phyloP scores from a whole-genome alignment of 2,888 invertebrate genomes.

The Odiellus spinosus region DNA sequence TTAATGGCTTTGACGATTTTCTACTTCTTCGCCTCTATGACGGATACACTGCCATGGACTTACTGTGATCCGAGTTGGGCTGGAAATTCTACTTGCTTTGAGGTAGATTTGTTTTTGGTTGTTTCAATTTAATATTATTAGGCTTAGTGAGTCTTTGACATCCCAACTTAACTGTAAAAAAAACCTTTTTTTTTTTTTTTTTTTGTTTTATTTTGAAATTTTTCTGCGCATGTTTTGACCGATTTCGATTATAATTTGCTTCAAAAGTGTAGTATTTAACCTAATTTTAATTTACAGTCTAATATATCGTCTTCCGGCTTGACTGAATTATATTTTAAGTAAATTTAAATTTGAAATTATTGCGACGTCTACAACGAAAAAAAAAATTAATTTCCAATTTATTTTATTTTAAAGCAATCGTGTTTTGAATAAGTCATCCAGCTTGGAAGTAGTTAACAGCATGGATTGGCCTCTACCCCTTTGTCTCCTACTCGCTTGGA shows the following conservation, averaged over 20 bases:
- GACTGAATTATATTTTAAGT: too few relatives aligned
- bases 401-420: constrained; percentile 27
- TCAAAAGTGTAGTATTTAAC: neutral
- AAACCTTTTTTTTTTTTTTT: too few relatives aligned
- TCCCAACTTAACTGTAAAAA: too few relatives aligned
- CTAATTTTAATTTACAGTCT: too few relatives aligned
- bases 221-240: too few relatives aligned
- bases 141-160: neutral
- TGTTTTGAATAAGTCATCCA: constrained; percentile 34
- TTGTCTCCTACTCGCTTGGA: constrained; percentile 50
- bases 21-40: constrained; percentile 55
- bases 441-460: constrained; percentile 11
- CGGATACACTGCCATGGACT: constrained; percentile 53
- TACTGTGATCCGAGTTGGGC: constrained; percentile 44
- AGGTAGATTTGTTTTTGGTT: too few relatives aligned
- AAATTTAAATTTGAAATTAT: neutral
- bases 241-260: too few relatives aligned
- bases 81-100: neutral
- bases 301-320: too few relatives aligned
- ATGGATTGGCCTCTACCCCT: constrained; percentile 47
- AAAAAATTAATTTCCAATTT: too few relatives aligned
- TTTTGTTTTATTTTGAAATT: too few relatives aligned
- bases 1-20: constrained; percentile 54
- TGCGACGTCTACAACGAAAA: neutral
- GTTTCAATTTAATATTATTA: neutral